Evolutionary conservation across 2,888 invertebrate genomes (phyloP).

Genomic region (Parthenolecanium corni): DNA sequence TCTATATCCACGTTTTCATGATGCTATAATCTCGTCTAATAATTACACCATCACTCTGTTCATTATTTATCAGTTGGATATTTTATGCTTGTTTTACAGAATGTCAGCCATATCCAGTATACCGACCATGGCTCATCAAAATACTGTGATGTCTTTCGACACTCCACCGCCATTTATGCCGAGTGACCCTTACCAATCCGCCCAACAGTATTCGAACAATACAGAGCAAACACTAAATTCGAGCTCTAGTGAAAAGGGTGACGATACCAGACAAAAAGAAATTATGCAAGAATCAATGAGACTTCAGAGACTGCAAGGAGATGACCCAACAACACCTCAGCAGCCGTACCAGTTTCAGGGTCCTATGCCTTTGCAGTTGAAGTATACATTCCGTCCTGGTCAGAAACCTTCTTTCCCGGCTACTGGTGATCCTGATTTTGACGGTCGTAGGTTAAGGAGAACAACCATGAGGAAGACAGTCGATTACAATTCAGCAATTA

Average conservation of each 20-base stretch:
- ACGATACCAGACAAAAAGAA: constrained; percentile 17
- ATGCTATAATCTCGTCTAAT: no score
- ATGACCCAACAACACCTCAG: background rate
- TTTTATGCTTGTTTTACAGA: background rate
- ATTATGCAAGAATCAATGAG: background rate
- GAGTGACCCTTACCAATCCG: background rate
- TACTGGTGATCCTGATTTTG: constrained; percentile 53
- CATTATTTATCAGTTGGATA: no score
- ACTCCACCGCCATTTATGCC: background rate
- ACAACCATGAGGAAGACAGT: constrained; percentile 96
- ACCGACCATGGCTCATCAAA: background rate
- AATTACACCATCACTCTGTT: no score
- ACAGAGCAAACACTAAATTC: background rate
- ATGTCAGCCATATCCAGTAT: background rate
- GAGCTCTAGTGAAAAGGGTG: background rate
- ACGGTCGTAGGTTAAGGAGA: constrained; percentile 89
- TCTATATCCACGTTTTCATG: no score
- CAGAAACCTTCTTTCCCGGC: constrained; percentile 24
- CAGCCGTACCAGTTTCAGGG: constrained; percentile 31
- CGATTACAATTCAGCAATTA: constrained; percentile 91
- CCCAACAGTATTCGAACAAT: background rate
- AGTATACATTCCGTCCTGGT: constrained; percentile 17
- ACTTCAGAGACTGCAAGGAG: background rate
- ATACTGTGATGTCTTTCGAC: background rate
- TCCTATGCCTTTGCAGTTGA: constrained; percentile 30